These are phyloP conservation scores for Lamprotornis superbus DNA, from an alignment of 2,113 vertebrate species.

Conservation along the genomic window DNA sequence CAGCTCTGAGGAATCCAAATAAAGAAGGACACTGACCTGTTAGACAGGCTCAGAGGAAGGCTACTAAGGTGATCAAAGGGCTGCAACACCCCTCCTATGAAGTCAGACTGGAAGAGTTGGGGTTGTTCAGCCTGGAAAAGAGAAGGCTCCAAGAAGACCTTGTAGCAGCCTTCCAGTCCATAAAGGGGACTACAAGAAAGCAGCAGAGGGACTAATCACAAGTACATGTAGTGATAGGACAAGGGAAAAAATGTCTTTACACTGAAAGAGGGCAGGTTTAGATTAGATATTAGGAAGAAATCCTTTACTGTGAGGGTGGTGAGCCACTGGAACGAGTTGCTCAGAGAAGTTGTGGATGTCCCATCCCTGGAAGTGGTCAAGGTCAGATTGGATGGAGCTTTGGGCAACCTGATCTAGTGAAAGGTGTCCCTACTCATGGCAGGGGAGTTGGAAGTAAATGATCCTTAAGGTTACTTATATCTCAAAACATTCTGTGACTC, in stretches of 20 bases:
- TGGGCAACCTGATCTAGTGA: not conserved
- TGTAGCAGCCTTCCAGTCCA: not conserved
- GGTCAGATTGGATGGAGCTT: not conserved
- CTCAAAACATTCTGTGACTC: not conserved
- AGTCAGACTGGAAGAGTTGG: not conserved
- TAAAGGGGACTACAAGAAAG: not conserved
- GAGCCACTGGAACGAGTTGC: not conserved
- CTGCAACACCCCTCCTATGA: not conserved
- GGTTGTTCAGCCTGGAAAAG: not conserved
- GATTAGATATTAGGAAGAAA: not conserved
- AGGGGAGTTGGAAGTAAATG: not conserved
- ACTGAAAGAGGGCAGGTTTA: not conserved
- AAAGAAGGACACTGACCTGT: not conserved
- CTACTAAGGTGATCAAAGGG: not conserved
- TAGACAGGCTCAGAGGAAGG: not conserved
- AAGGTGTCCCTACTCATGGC: not conserved
- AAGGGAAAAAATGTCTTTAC: not conserved
- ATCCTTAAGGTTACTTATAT: not conserved
- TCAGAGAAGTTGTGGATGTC: not conserved
- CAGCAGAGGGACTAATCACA: not conserved
- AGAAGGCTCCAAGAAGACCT: not conserved
- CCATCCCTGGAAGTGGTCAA: not conserved
- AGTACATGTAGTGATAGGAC: not conserved
- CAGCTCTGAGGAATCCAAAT: not conserved
- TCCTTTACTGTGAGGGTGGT: not conserved